Evolutionary conservation across 2,888 invertebrate genomes (phyloP), one percentile per base, ranked within the genome.

Genomic region (Meteorus colon): DNA sequence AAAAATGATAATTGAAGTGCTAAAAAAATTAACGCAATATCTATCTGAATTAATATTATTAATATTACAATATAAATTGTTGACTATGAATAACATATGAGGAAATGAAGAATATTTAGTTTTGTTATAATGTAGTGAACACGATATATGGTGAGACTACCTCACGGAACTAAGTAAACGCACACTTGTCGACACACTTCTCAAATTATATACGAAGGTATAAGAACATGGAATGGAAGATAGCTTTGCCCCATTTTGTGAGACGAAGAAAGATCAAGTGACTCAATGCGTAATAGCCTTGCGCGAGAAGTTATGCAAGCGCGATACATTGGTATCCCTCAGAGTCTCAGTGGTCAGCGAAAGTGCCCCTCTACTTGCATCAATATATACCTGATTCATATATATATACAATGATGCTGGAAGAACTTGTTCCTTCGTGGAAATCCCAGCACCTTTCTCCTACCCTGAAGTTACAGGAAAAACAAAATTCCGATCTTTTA

Each of bases 331-430:
- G 75, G 75, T 73, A 77, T 76, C 75, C 19, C 55, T 19, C 19
- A 5, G 74, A 67, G 48, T 55, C 59, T 63, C 79, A 80, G 78
- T 82, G 84, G 83, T 85, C 85, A 84, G 87, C 85, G 87, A 87
- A 87, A 87, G 87, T 82, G 84, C 84, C 85, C 83, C 71, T 41
- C 66, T 79, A 70, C 75, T 81, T 24, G 76, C 79, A 75, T 76
- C 76, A 77, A 78, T 80, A 74, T 67, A 76, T 78, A 78, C 67
- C 76, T 73, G 73, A 37, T 37, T 68, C 65, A 67, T 14, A 12
- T 34, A 31, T 59, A 48, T 71, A 24, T 74, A 24, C 67, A 66
- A 55, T 63, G 73, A 78, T 76, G 65, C 77, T 72, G 76, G 19
- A 48, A 70, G 69, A 59, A 73, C 71, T 78, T 73, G 24, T 77